Conservation (phyloP, 1,140 invertebrate genomes). For the Drosophila ficusphila region DNA sequence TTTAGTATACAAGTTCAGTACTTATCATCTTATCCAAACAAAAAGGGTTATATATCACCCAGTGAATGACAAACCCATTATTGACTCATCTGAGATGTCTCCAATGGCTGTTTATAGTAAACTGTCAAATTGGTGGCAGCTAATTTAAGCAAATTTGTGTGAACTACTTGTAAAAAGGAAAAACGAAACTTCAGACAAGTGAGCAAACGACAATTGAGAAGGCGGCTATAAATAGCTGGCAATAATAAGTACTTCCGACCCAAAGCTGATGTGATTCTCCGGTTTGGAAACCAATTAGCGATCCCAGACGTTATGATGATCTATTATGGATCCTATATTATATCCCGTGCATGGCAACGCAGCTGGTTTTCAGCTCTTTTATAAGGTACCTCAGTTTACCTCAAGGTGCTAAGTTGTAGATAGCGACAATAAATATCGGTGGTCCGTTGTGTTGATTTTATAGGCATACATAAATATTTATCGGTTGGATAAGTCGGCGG, state of each 20-base stretch:
- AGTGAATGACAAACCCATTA: not conserved
- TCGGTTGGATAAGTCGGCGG: conserved; percentile 18
- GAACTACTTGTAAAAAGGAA: not conserved
- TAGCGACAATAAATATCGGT: conserved; percentile 20
- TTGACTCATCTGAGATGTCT: conserved; percentile 19
- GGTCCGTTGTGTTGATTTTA: conserved; percentile 20
- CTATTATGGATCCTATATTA: conserved; percentile 3
- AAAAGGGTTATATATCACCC: not conserved
- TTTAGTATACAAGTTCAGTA: not conserved
- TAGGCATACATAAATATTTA: conserved; percentile 41
- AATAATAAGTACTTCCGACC: conserved; percentile 25
- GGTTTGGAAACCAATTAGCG: conserved; percentile 32
- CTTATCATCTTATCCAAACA: not conserved
- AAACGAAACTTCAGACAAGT: conserved; percentile 10
- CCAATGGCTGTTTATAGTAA: not conserved
- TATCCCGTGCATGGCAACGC: conserved; percentile 26
- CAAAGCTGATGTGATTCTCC: conserved; percentile 19
- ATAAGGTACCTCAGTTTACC: conserved; percentile 13
- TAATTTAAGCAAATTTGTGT: conserved; percentile 36
- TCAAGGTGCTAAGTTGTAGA: conserved; percentile 37
- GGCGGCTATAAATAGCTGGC: conserved; percentile 32
- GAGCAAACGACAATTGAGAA: conserved; percentile 23
- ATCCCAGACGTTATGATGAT: conserved; percentile 20
- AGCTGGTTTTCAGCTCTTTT: conserved; percentile 5
- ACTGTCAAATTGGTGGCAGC: conserved; percentile 14